Base-by-base conservation (phyloP, 2,797 vertebrate species). In the Urocyon cinereoargenteus region DNA sequence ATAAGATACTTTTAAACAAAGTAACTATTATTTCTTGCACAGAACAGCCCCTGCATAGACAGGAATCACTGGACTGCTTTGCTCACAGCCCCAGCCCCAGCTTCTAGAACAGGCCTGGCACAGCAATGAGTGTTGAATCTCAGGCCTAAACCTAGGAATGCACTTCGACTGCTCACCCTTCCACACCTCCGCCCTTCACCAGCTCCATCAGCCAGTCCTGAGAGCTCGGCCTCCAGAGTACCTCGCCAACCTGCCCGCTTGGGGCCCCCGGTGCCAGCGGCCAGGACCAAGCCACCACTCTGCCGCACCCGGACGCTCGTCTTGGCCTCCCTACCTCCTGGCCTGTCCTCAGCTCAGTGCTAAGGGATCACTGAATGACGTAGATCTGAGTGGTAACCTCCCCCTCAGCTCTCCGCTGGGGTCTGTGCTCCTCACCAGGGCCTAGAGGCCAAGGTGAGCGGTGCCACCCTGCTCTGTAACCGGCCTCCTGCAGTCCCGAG, bases 381-480 rank as follows among this genome's bases (percentile, higher is more conserved):
- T 0, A 8, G 34, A n/a, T 15, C 31, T 0, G 2, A 28, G 12
- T 21, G 4, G 15, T 2, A 1, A 3, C 19, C 40, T 40, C 45
- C 51, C 8, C 66, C 72, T 31, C 8, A 0, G 59, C 51, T 31
- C 22, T 49, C 68, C 40, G 3, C 22, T 22, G 14, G 22, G n/a
- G n/a, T 45, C 79, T 55, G 26, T 2, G 0, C 14, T 55, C 94
- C 75, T 36, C 53, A 82, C 66, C n/a, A 16, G 66, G 34, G 68
- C 64, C 45, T 3, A 18, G 3, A 68, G 51, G 68, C 68, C 13
- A 10, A 1, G 34, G 13, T 1, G 8, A 45, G 2, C 51, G 57
- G 40, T 2, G 6, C 59, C 18, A 5, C n/a, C 7, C 0, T 1
- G 2, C 19, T 40, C 51, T 40, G 83, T 18, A 11, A 10, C 3